Base-by-base conservation (phyloP, 2,113 vertebrate species). In the Capra hircus region DNA sequence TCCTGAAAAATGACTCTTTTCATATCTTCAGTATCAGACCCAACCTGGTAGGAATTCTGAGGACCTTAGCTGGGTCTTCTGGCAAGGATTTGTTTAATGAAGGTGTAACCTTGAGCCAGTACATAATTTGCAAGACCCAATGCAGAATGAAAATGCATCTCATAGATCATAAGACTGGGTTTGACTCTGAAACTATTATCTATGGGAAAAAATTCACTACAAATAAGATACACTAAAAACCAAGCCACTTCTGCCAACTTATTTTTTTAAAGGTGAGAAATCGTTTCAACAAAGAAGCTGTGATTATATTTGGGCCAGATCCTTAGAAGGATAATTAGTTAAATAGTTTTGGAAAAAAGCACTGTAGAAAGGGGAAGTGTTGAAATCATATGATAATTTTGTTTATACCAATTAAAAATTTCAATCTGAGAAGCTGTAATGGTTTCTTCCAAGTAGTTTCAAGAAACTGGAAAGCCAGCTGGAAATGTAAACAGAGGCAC, bases 351-450 rank as follows among this genome's bases (percentile, higher is more conserved):
- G 67, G 97, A 87, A 95, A 84, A 84, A n/a, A 82, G 25, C 17
- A 87, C 64, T 25, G n/a, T 59, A 48, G 62, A 62, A 60, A 95
- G 50, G 40, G 14, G 53, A 97, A 60, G 80, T 92, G 27, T 95
- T 82, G 83, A 94, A 97, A 95, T 94, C 59, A 64, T 88, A 40
- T 71, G 71, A 96, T 87, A 64, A 87, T 97, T 90, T 94, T 96
- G 88, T 98, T 98, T 97, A 89, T 83, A 59, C 60, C 60, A 91
- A 97, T 95, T 97, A 83, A 55, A n/a, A 48, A 12, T 83, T 89
- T 93, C 88, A 77, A 0, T 96, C 40, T 94, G 90, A 92, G 43
- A 91, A 93, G 71, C 74, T 90, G 21, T 30, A n/a, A 94, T 92
- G 57, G 40, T 84, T 96, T 83, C 77, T 94, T 94, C 88, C 52